Conservation (phyloP, 2,113 vertebrate genomes). For the Chloropsis hardwickii region DNA sequence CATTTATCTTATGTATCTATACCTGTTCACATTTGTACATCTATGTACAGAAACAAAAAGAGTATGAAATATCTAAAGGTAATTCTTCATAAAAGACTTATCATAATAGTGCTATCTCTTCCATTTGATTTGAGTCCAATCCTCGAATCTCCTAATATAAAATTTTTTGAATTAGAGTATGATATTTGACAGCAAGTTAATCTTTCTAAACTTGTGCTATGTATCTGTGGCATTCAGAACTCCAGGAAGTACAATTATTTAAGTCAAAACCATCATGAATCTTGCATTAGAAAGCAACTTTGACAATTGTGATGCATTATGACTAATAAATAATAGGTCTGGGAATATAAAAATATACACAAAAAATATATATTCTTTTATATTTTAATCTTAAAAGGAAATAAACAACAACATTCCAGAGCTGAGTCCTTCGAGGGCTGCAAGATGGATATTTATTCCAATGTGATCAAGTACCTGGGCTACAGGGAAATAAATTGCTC, state of each 20-base stretch:
- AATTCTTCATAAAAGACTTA: not conserved
- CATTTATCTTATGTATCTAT: not conserved
- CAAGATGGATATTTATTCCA: not conserved
- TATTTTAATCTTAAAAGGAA: not conserved
- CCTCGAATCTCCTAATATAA: not conserved
- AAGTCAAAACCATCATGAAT: not conserved
- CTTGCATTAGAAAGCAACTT: not conserved
- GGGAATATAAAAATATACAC: not conserved
- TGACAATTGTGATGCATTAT: not conserved
- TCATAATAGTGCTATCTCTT: not conserved
- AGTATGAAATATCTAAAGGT: not conserved
- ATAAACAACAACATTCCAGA: not conserved
- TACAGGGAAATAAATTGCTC: not conserved
- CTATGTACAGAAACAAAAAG: not conserved
- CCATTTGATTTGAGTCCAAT: not conserved
- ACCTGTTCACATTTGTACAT: not conserved
- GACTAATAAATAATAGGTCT: not conserved
- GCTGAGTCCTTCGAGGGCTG: accelerated
- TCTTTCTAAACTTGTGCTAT: not conserved
- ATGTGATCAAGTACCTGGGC: accelerated
- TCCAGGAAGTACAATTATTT: not conserved
- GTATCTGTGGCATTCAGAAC: not conserved
- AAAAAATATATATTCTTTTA: not conserved
- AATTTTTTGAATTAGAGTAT: not conserved
- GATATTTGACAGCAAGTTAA: not conserved